phyloP scores from a whole-genome alignment of 2,888 invertebrate species.

The Argyra leucocephala region DNA sequence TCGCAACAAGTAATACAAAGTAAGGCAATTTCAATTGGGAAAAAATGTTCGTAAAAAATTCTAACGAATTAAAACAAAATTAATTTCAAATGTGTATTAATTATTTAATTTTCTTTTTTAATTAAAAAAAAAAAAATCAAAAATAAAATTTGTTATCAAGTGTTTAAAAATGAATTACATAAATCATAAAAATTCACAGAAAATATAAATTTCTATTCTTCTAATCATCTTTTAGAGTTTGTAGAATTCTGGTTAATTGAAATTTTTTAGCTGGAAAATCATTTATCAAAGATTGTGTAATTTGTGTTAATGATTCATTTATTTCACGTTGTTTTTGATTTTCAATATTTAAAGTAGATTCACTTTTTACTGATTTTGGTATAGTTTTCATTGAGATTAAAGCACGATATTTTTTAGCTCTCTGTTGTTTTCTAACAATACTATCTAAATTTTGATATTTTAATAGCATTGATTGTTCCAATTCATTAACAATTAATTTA shows the following conservation, averaged over 20 bases:
- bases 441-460: constrained; percentile 45
- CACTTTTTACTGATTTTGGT: constrained; percentile 34
- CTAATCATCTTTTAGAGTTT: constrained; percentile 42
- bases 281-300: constrained; percentile 49
- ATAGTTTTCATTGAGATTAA: constrained; percentile 41
- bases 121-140: background rate
- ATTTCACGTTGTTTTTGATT: constrained; percentile 50
- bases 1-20: too few relatives aligned
- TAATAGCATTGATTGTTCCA: constrained; percentile 39
- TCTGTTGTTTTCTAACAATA: constrained; percentile 61
- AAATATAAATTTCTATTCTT: background rate
- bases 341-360: constrained; percentile 47
- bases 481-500: constrained; percentile 34
- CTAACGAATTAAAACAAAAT: too few relatives aligned
- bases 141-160: too few relatives aligned
- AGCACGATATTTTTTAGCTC: constrained; percentile 51
- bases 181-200: background rate
- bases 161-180: background rate
- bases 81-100: background rate
- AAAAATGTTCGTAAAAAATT: too few relatives aligned
- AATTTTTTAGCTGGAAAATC: constrained; percentile 55
- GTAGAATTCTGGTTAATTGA: constrained; percentile 42
- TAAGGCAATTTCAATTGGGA: too few relatives aligned
- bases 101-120: background rate
- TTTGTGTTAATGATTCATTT: constrained; percentile 49